Base-by-base conservation (phyloP, 2,888 invertebrate genomes). In the Iselma pallidipennis region DNA sequence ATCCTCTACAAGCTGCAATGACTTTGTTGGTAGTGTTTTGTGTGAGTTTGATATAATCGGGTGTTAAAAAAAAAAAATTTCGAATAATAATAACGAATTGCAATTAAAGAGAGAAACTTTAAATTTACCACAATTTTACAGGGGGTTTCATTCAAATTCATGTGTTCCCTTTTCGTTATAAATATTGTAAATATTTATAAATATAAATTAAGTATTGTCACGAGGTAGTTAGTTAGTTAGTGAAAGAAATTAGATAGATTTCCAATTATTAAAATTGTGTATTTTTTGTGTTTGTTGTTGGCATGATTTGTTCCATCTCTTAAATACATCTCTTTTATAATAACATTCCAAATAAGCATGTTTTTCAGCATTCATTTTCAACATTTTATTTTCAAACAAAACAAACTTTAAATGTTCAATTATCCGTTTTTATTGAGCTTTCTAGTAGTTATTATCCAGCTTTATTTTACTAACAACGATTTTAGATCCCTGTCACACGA, bases 1-100 rank as follows among this genome's bases (percentile, higher is more conserved):
- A 72, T 67, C 71, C 70, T 68, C 77, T 80, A 68, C 78, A 76
- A 75, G 79, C 78, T 74, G 75, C 79, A 74, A 75, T 78, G 75
- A 75, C 76, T 70, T 67, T 77, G 68, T 54, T 77, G 70, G 71
- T 78, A 70, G 73, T 75, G 72, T 70, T 71, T 60, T 70, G 72
- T 70, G 72, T 74, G 74, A 71, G 70, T 71, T 72, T 67, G 59
- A 67, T 58, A 71, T 67, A 66, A 65, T 66, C 61, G 67, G 69
- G 72, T 72, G 70, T 66, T 71, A 67, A 69, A 67, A 66, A 65
- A 60, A 63, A 63, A 64, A 61, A 59, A 55, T 51, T 42, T 10
- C 57, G 58, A 65, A 48, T 61, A 26, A 59, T 51, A 56, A 62
- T 60, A 14, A 45, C n/a, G n/a, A n/a, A n/a, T n/a, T n/a, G n/a